phyloP scores from a whole-genome alignment of 1,140 invertebrate genomes.

The Eurosta solidaginis region DNA sequence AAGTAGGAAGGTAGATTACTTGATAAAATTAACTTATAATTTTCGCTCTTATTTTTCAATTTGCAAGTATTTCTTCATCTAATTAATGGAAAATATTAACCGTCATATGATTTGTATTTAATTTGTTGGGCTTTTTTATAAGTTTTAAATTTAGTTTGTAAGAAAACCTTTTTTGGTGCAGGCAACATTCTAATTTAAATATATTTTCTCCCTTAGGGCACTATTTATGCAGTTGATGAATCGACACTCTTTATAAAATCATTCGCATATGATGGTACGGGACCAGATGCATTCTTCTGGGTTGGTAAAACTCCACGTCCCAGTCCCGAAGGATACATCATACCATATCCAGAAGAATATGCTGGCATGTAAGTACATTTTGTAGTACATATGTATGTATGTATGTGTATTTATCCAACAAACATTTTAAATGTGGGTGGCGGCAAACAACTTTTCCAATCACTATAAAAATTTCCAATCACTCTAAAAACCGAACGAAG shows the following conservation, averaged over 20 bases:
- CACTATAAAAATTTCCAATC: too few species aligned
- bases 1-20: too few species aligned
- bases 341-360: conserved; percentile 85
- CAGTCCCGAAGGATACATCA: conserved; percentile 76
- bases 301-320: conserved; percentile 77
- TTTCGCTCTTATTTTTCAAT: too few species aligned
- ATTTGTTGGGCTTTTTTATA: too few species aligned
- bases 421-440: too few species aligned
- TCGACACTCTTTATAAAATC: conserved; percentile 83
- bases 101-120: too few species aligned
- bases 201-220: conserved; percentile 62
- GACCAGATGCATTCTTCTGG: conserved; percentile 87
- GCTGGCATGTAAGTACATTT: conserved; percentile 67
- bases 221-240: conserved; percentile 85
- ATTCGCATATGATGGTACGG: conserved; percentile 85
- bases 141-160: background rate
- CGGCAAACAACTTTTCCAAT: too few species aligned
- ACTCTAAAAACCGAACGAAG: too few species aligned
- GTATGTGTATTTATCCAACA: background rate
- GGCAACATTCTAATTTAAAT: conserved; percentile 14
- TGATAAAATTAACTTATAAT: too few species aligned
- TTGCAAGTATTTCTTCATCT: too few species aligned
- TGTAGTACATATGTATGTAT: background rate
- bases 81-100: too few species aligned
- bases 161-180: background rate